These are phyloP conservation scores for Meleagris gallopavo DNA, from an alignment of 2,113 vertebrate species.

Conservation along the genomic window DNA sequence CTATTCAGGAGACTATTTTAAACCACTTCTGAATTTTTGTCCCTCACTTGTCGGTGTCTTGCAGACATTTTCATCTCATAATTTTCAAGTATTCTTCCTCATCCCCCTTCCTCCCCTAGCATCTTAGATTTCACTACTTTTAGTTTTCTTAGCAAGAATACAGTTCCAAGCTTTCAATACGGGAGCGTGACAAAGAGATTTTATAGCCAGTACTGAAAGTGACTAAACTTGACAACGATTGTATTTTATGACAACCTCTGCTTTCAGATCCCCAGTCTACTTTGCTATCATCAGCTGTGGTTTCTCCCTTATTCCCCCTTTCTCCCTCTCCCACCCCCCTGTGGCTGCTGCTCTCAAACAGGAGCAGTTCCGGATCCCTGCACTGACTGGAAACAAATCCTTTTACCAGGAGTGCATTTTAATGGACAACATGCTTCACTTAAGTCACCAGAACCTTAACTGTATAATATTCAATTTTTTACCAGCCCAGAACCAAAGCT, in stretches of 20 bases:
- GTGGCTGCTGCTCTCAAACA: conserved; percentile 18
- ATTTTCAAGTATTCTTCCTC: conserved; percentile 5
- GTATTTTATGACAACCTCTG: conserved; percentile 78
- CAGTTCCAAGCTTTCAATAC: conserved; percentile 66
- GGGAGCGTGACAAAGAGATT: conserved; percentile 80
- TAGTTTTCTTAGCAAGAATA: conserved; percentile 71
- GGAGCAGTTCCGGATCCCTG: conserved; percentile 67
- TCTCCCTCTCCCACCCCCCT: background rate
- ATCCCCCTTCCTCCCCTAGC: background rate
- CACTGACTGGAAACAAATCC: conserved; percentile 75
- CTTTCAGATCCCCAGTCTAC: conserved; percentile 76
- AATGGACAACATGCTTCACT: conserved; percentile 49
- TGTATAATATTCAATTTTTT: conserved; percentile 76
- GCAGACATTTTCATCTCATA: background rate
- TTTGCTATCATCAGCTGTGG: conserved; percentile 64
- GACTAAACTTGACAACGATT: conserved; percentile 82
- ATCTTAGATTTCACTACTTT: conserved; percentile 20
- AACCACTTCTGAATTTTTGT: background rate
- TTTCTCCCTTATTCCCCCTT: background rate
- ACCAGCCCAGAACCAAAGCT: conserved; percentile 63
- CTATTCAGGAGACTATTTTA: background rate
- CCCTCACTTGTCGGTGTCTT: background rate
- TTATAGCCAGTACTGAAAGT: conserved; percentile 75
- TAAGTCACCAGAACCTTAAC: conserved; percentile 69
- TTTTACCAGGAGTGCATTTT: conserved; percentile 73